Evolutionary conservation across 2,797 vertebrate species (phyloP).

Genomic region (Fistularia tabacaria): DNA sequence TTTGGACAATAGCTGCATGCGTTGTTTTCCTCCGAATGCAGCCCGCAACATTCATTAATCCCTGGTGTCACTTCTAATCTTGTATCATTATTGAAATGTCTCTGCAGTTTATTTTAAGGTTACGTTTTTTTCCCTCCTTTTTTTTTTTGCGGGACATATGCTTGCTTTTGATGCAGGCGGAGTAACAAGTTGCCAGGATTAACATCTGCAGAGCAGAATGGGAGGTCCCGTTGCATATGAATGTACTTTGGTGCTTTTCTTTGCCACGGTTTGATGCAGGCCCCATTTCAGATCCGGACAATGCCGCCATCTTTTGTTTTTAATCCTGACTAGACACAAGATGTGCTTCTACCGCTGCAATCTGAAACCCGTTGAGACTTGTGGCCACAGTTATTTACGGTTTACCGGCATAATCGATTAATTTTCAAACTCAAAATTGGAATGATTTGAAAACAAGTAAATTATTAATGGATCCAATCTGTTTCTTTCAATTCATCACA

Average conservation of each 20-base stretch:
- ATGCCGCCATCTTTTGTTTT: conserved; percentile 56
- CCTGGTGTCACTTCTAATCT: conserved; percentile 19
- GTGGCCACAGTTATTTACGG: too few relatives aligned
- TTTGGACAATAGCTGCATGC: too few relatives aligned
- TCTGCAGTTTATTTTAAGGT: conserved; percentile 7
- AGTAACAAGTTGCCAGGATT: conserved; percentile 65
- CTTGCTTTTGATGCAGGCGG: conserved; percentile 52
- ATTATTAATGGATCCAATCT: too few relatives aligned
- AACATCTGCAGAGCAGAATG: conserved; percentile 71
- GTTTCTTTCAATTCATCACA: too few relatives aligned
- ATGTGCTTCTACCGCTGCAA: conserved; percentile 6
- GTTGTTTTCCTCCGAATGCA: not conserved
- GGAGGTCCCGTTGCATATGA: conserved; percentile 55
- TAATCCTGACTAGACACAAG: conserved; percentile 32
- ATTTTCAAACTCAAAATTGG: too few relatives aligned
- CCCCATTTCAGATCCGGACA: conserved; percentile 45
- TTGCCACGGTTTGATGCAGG: conserved; percentile 48
- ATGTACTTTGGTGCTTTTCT: conserved; percentile 34
- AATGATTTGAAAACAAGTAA: too few relatives aligned
- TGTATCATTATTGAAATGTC: conserved; percentile 33
- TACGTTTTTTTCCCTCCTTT: conserved; percentile 13
- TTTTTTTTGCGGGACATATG: conserved; percentile 40
- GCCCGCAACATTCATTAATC: too few relatives aligned
- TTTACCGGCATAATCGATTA: too few relatives aligned
- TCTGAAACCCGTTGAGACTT: not conserved